Conservation (phyloP, 2,888 invertebrate genomes). For the Acronicta alni region DNA sequence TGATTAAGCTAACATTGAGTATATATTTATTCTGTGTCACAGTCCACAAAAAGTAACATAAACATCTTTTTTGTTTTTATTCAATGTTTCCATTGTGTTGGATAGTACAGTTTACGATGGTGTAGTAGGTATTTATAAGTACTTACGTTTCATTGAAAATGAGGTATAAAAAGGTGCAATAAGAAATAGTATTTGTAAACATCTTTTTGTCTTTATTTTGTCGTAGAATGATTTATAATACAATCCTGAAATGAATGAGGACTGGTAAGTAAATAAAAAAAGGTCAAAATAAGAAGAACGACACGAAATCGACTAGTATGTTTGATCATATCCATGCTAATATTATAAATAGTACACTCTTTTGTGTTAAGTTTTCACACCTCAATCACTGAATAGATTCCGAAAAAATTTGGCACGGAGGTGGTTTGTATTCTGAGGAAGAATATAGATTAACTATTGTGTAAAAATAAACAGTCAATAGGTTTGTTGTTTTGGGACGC, state of each 20-base stretch:
- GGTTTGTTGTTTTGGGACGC: too few species aligned
- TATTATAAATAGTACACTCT: too few species aligned
- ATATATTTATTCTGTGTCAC: neutral
- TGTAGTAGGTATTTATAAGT: neutral
- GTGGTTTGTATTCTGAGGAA: too few species aligned
- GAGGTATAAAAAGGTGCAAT: slow-evolving; percentile 8
- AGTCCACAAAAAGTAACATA: slow-evolving; percentile 22
- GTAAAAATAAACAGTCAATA: too few species aligned
- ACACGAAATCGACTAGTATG: too few species aligned
- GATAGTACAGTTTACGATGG: slow-evolving; percentile 10
- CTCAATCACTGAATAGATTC: too few species aligned
- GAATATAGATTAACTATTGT: too few species aligned
- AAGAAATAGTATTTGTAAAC: slow-evolving; percentile 13
- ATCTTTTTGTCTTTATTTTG: neutral
- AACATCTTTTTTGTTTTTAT: slow-evolving; percentile 15
- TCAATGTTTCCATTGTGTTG: slow-evolving; percentile 15
- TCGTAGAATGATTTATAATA: slow-evolving; percentile 6
- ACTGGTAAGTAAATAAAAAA: neutral
- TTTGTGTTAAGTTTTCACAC: too few species aligned
- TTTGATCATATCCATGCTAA: too few species aligned
- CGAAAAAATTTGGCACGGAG: too few species aligned
- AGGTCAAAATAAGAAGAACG: too few species aligned
- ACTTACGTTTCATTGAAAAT: slow-evolving; percentile 28
- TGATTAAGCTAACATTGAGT: neutral
- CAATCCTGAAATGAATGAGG: neutral